Evolutionary conservation across 2,113 vertebrate genomes (phyloP), one percentile per base, ranked within the genome.

Genomic region (Platycercus adscitus): DNA sequence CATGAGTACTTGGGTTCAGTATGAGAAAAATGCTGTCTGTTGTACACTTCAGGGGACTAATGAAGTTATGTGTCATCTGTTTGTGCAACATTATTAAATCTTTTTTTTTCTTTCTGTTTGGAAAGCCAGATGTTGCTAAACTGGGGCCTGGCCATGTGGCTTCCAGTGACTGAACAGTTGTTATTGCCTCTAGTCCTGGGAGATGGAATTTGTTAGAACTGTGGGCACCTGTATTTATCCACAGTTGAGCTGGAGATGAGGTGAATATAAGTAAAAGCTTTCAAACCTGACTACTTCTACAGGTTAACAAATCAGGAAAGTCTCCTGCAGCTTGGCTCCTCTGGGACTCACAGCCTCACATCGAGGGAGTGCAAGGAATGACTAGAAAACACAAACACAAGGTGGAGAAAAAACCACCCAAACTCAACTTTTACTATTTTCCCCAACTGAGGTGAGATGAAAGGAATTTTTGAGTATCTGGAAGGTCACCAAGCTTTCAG

Each of bases 21-120:
- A 91, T 71, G 89, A 96, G 94, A 89, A 97, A 97, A 96, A 95
- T 87, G 76, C 95, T 44, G 52, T 76, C 43, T 50, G 65, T 56
- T 33, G 17, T 46, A 61, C 21, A 18, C 69, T 87, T 93, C 66
- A 80, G 58, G 83, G 83, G 79, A 95, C 69, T 69, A 49, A 69
- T 55, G 41, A 81, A 64, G 80, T 28, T 69, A 26, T 24, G 65
- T 68, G 44, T 83, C 80, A 58, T 95, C 66, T 65, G 23, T 91
- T 94, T 72, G 49, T 50, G 75, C 79, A 65, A 80, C 6, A 1
- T 60, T 60, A 16, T 60, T 88, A 13, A 21, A 44, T 88, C 81
- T 84, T 81, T 81, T 86, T 79, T 37, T 61, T 61, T 17, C 25
- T 24, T 78, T 96, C 76, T 76, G 13, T 93, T 66, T 49, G 69